Evolutionary conservation across 2,113 vertebrate species (phyloP).

Genomic region (chimpanzee (Pan troglodytes)): NHGRI_mPanTro3-v2.1_pri NC_072398.2:55621001-55621500

Average conservation of each 20-base stretch:
- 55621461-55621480: neutral
- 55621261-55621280: neutral
- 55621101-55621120: neutral
- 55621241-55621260: neutral
- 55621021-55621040: neutral
- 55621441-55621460: neutral
- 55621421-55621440: neutral
- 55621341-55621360: neutral
- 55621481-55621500: neutral
- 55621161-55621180: neutral
- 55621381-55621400: neutral
- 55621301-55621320: neutral
- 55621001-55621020: neutral
- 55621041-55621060: neutral
- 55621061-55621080: neutral
- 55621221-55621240: neutral
- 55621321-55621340: neutral
- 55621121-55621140: neutral
- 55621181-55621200: neutral
- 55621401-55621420: neutral
- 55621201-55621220: neutral
- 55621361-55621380: neutral
- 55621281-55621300: neutral
- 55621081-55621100: neutral
- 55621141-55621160: neutral